phyloP scores from a whole-genome alignment of 2,888 invertebrate genomes.

The Mechanitis messenoides region DNA sequence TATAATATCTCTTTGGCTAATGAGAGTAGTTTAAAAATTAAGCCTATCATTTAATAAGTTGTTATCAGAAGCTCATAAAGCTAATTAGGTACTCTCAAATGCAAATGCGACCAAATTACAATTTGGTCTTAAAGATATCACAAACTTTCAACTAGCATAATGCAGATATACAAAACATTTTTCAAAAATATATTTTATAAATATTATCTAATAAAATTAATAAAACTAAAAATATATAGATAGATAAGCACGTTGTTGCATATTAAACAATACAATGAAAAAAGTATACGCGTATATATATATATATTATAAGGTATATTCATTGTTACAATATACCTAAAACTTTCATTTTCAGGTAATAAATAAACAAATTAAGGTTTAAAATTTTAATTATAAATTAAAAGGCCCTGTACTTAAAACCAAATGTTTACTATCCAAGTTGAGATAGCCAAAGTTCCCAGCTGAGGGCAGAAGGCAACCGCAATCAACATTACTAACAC shows the following conservation, averaged over 20 bases:
- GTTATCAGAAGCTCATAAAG: conserved; percentile 42
- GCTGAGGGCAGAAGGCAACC: conserved; percentile 48
- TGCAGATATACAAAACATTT: conserved; percentile 39
- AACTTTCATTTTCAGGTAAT: too few species aligned
- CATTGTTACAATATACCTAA: too few species aligned
- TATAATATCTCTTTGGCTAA: conserved; percentile 6
- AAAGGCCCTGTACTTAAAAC: conserved; percentile 18
- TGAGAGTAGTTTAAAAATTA: conserved; percentile 16
- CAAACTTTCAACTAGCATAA: conserved; percentile 34
- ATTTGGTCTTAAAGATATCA: conserved; percentile 36
- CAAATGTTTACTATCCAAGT: conserved; percentile 43
- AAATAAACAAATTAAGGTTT: not conserved
- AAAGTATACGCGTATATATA: too few species aligned
- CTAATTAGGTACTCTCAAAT: conserved; percentile 53
- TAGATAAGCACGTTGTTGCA: too few species aligned
- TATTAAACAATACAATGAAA: too few species aligned
- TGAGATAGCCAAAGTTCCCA: conserved; percentile 52
- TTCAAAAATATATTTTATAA: conserved; percentile 13
- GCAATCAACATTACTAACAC: conserved; percentile 70
- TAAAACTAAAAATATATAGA: too few species aligned
- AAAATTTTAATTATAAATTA: conserved; percentile 11
- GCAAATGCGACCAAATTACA: conserved; percentile 31
- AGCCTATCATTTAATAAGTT: conserved; percentile 36
- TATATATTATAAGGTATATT: too few species aligned
- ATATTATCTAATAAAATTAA: not conserved